Evolutionary conservation across 2,113 vertebrate species (phyloP), one percentile per base, ranked within the genome.

Genomic region (Misgurnus mizolepis): DNA sequence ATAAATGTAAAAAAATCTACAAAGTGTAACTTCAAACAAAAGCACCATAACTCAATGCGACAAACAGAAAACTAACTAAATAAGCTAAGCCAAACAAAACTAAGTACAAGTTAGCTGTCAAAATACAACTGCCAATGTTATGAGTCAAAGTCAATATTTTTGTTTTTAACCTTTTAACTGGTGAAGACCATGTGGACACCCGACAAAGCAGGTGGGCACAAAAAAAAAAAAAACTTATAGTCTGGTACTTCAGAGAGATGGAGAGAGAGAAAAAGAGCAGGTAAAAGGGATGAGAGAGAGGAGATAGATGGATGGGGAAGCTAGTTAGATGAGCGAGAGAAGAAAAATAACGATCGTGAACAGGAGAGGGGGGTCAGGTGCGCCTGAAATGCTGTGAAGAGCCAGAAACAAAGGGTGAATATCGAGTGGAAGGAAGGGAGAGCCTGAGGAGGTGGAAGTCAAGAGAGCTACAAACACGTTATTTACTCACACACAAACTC

Each of bases 291-390:
- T 15, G 67, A 41, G 75, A 47, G 69, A 78, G 43, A 55, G 39
- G 15, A 2, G 56, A 15, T 40, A 75, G 18, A 53, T 58, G 50
- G 53, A 68, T 67, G 56, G 27, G 40, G 7, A 58, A 47, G 50
- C 58, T 75, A 75, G 69, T 61, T 78, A 80, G 53, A 72, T 53
- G 66, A 71, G 56, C 62, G 11, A 11, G 27, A 62, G 68, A 40
- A 82, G 39, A 69, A 40, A 82, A 76, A 74, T 75, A 74, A 71
- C 53, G 22, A 61, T 67, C 47, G 72, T 62, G 50, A 81, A 47
- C 9, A 1, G 27, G 15, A 41, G 43, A 60, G 53, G 66, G 55
- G 61, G 67, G 45, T 67, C 68, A 78, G 70, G 73, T 67, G 67
- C 22, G 22, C 40, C 53, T 39, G 56, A 47, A 49, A 78, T 39